Conservation (phyloP, 2,888 invertebrate species). For the Tipula vernalis region DNA sequence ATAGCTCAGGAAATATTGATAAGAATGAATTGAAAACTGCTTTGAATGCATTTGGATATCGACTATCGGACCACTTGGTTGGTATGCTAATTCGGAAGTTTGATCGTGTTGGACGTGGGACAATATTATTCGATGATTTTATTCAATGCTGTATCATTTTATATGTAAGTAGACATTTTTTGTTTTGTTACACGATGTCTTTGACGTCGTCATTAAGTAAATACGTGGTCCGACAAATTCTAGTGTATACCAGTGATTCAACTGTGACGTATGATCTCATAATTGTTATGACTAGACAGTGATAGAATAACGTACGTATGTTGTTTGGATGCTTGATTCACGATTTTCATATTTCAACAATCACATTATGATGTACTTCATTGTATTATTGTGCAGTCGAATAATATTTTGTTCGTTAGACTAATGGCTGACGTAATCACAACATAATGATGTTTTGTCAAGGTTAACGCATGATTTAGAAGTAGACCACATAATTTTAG, state of each 20-base stretch:
- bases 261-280: background rate
- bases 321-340: too few species aligned
- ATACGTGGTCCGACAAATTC: background rate
- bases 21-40: constrained; percentile 81
- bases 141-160: constrained; percentile 91
- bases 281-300: background rate
- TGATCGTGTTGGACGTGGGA: constrained; percentile 81
- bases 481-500: too few species aligned
- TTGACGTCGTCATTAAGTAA: background rate
- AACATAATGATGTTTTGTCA: too few species aligned
- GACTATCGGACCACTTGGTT: constrained; percentile 70
- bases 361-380: too few species aligned
- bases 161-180: constrained; percentile 57
- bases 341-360: too few species aligned
- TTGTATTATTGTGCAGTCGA: too few species aligned
- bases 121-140: constrained; percentile 95
- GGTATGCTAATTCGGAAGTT: constrained; percentile 79
- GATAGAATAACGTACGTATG: background rate
- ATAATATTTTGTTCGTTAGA: too few species aligned
- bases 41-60: constrained; percentile 78
- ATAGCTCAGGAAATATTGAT: constrained; percentile 89
- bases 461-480: too few species aligned
- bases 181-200: background rate
- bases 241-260: background rate
- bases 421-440: too few species aligned